These are phyloP conservation scores for Cygnus olor DNA, from an alignment of 2,797 vertebrate genomes.

Conservation along the genomic window DNA sequence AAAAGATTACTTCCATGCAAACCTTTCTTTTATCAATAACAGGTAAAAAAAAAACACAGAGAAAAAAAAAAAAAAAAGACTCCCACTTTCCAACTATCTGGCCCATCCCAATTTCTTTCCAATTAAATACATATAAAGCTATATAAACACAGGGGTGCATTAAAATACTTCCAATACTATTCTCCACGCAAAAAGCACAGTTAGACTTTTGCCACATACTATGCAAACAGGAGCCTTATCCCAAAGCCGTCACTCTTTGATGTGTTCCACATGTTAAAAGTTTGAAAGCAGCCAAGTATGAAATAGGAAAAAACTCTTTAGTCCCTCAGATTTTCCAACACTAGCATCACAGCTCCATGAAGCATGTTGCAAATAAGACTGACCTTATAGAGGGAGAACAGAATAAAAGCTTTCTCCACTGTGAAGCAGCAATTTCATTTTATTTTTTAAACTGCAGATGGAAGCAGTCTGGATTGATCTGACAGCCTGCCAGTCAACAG, in stretches of 20 bases:
- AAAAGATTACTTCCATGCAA: neutral
- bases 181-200: neutral
- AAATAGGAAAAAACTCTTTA: constrained; percentile 1
- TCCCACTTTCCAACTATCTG: neutral
- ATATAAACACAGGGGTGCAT: neutral
- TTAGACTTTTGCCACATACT: neutral
- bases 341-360: neutral
- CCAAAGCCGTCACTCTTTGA: neutral
- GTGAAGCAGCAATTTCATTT: neutral
- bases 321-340: constrained; percentile 6
- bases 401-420: constrained; percentile 23
- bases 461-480: constrained; percentile 15
- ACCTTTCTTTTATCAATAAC: neutral
- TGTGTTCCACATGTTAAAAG: constrained; percentile 25
- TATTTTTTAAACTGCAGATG: constrained; percentile 5
- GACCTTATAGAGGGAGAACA: constrained; percentile 21
- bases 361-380: constrained; percentile 2
- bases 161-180: neutral
- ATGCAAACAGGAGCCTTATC: constrained; percentile 11
- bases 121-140: neutral
- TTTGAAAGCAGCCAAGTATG: constrained; percentile 18
- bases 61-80: neutral
- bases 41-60: neutral
- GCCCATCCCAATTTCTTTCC: neutral
- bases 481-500: neutral